Percentiles rank a stretch among this genome's conserved stretches.
phyloP scores from a whole-genome alignment of 2,797 vertebrate genomes.

The Masticophis lateralis region DNA sequence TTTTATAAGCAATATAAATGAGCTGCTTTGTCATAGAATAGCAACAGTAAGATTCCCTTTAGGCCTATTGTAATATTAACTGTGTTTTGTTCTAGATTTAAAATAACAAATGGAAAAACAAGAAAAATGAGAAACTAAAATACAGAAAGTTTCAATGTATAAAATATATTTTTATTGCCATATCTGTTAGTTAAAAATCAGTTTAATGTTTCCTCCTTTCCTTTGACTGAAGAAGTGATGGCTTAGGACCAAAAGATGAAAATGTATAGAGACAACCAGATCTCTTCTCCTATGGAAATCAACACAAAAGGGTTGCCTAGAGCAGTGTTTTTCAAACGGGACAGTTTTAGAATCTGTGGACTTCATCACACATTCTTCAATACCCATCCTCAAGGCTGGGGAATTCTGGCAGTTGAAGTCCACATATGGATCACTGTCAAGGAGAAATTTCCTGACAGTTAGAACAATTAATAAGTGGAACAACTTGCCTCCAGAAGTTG shows the following conservation, averaged over 20 bases:
- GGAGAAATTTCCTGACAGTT: no score
- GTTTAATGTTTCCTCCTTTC: constrained; percentile 15
- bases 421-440: no score
- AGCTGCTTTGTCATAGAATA: constrained; percentile 42
- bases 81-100: constrained; percentile 51
- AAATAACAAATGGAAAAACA: constrained; percentile 60
- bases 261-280: constrained; percentile 35
- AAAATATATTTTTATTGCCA: constrained; percentile 19
- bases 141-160: constrained; percentile 33
- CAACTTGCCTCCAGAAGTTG: no score
- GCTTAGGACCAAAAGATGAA: constrained; percentile 30
- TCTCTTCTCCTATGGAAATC: background rate
- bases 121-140: constrained; percentile 7
- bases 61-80: constrained; percentile 44
- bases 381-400: background rate
- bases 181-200: constrained; percentile 28
- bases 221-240: constrained; percentile 24
- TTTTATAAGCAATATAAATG: constrained; percentile 11
- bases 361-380: background rate
- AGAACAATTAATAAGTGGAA: no score
- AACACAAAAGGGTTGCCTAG: constrained; percentile 4
- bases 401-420: background rate
- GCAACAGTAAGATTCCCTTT: constrained; percentile 35
- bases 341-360: background rate
- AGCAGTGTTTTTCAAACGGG: background rate